These are phyloP conservation scores for Okapia johnstoni DNA, from an alignment of 2,113 vertebrate genomes.

Conservation along the genomic window DNA sequence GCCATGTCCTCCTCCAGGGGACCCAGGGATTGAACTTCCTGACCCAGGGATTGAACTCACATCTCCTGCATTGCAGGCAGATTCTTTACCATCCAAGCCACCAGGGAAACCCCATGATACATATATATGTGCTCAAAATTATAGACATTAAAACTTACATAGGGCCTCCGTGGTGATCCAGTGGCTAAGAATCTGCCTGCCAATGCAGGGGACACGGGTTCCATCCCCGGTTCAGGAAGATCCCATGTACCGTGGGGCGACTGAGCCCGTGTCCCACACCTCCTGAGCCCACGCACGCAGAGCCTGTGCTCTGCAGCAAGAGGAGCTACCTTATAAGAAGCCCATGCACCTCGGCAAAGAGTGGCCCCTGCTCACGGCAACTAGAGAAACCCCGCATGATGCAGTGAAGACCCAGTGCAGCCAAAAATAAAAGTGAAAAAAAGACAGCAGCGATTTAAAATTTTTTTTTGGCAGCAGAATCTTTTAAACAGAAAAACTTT, in stretches of 20 bases:
- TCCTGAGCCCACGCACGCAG: fast-evolving
- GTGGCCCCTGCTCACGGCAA: fast-evolving
- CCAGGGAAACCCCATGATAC: background rate
- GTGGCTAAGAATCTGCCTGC: background rate
- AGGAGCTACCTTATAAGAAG: background rate
- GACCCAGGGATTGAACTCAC: background rate
- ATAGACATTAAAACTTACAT: background rate
- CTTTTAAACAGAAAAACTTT: background rate
- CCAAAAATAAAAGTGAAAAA: background rate
- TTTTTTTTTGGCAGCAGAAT: background rate
- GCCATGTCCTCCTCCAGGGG: background rate
- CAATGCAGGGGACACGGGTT: fast-evolving
- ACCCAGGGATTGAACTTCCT: background rate
- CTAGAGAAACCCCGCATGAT: background rate
- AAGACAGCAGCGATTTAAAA: background rate
- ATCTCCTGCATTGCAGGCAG: background rate
- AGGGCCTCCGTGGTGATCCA: background rate
- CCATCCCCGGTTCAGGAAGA: background rate
- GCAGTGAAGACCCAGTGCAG: background rate
- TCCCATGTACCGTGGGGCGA: fast-evolving
- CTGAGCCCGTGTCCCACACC: background rate
- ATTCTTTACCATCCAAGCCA: background rate
- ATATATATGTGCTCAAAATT: background rate
- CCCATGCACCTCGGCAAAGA: background rate
- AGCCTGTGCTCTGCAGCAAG: background rate